Percentiles rank a stretch among this genome's conserved stretches.
These are phyloP conservation scores for Meiosimyza platycephala DNA, from an alignment of 2,888 invertebrate species.

Conservation along the genomic window DNA sequence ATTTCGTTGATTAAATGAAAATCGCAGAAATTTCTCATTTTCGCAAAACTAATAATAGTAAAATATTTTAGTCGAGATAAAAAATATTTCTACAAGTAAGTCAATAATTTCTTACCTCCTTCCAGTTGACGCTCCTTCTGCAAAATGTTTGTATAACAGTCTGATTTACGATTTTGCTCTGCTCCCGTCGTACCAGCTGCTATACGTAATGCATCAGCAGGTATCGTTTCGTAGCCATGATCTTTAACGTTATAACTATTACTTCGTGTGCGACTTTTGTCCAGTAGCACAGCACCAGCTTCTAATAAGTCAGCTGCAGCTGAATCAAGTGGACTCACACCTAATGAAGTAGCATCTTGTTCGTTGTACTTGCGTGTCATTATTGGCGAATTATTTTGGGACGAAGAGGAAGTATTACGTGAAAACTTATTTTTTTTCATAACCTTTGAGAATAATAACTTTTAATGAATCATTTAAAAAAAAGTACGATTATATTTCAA, in stretches of 20 bases:
- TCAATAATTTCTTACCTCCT: slow-evolving; percentile 50
- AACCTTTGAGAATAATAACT: slow-evolving; percentile 52
- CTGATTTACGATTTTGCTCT: slow-evolving; percentile 65
- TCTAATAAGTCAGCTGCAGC: slow-evolving; percentile 57
- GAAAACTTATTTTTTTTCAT: slow-evolving; percentile 67
- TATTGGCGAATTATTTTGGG: slow-evolving; percentile 63
- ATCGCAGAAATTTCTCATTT: slow-evolving; percentile 60
- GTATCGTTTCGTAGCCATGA: slow-evolving; percentile 75
- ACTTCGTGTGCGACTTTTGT: slow-evolving; percentile 66
- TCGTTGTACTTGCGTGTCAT: slow-evolving; percentile 56
- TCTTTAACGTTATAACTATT: slow-evolving; percentile 68
- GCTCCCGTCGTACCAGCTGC: slow-evolving; percentile 38
- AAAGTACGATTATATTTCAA: not conserved
- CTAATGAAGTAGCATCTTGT: slow-evolving; percentile 47
- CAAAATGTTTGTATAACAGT: slow-evolving; percentile 64
- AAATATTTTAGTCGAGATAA: slow-evolving; percentile 23
- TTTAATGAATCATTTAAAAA: not conserved
- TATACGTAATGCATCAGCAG: slow-evolving; percentile 57
- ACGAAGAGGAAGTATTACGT: slow-evolving; percentile 58
- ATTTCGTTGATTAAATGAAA: slow-evolving; percentile 56
- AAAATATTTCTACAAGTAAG: not conserved
- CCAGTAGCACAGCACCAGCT: slow-evolving; percentile 44
- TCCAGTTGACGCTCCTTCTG: slow-evolving; percentile 63
- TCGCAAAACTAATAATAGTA: slow-evolving; percentile 56
- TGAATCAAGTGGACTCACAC: slow-evolving; percentile 57